These are phyloP conservation scores for Oreochromis spilurus DNA, from an alignment of 2,113 vertebrate genomes.

Conservation along the genomic window DNA sequence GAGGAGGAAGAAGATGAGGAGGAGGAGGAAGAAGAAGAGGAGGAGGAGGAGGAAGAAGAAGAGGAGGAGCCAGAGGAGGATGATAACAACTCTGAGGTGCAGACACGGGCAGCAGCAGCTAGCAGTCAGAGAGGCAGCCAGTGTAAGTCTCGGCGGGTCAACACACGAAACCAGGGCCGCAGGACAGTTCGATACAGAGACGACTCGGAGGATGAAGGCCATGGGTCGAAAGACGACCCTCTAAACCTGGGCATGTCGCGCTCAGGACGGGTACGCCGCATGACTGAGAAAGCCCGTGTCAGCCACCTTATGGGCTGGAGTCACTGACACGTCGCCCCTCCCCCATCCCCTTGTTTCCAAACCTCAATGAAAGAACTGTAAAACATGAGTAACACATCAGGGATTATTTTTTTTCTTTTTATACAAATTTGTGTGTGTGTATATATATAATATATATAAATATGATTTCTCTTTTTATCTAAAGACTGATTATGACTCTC, in stretches of 20 bases:
- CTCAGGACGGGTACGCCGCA: slow-evolving; percentile 93
- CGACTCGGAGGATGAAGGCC: slow-evolving; percentile 89
- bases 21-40: slow-evolving; percentile 17
- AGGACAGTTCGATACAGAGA: slow-evolving; percentile 92
- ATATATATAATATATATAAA: slow-evolving; percentile 7
- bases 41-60: slow-evolving; percentile 59
- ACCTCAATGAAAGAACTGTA: slow-evolving; percentile 32
- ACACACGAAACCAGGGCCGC: slow-evolving; percentile 93
- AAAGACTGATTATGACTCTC: slow-evolving; percentile 56
- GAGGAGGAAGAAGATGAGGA: slow-evolving; percentile 64
- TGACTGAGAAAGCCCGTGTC: slow-evolving; percentile 98
- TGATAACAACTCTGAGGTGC: slow-evolving; percentile 37
- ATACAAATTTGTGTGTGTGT: slow-evolving; percentile 41
- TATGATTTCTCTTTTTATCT: slow-evolving; percentile 62
- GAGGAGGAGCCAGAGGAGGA: slow-evolving; percentile 67
- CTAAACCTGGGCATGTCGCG: slow-evolving; percentile 95
- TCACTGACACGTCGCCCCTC: slow-evolving; percentile 74
- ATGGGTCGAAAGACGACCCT: slow-evolving; percentile 83
- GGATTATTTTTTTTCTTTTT: slow-evolving; percentile 81
- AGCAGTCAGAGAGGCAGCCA: slow-evolving; percentile 48
- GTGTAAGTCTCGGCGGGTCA: slow-evolving; percentile 81
- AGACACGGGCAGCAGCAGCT: not conserved
- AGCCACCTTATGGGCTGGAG: slow-evolving; percentile 99
- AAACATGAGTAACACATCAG: slow-evolving; percentile 83
- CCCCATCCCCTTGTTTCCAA: not conserved